phyloP scores from a whole-genome alignment of 2,113 vertebrate species.

The Notothenia rossii region DNA sequence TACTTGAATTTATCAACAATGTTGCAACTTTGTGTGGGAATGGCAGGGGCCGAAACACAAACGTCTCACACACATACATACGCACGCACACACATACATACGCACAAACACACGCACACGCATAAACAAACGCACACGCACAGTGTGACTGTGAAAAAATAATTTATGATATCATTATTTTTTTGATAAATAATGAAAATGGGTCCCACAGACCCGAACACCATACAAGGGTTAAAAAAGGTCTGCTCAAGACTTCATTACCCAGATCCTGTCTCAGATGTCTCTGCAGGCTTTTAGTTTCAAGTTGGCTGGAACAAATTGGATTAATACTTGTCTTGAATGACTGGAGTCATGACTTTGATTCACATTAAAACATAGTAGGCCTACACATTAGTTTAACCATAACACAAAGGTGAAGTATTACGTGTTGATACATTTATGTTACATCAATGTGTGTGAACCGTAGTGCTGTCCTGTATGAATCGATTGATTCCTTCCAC shows the following conservation, averaged over 20 bases:
- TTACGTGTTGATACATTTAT: not conserved
- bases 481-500: slow-evolving; percentile 11
- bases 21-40: too few relatives aligned
- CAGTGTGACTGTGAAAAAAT: too few relatives aligned
- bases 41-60: too few relatives aligned
- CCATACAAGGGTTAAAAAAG: not conserved
- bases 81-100: too few relatives aligned
- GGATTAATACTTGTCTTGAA: not conserved
- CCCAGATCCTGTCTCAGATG: not conserved
- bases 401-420: not conserved
- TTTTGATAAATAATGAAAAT: too few relatives aligned
- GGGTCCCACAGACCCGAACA: too few relatives aligned
- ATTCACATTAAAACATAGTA: not conserved
- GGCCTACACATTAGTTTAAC: not conserved
- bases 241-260: not conserved
- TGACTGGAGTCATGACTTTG: not conserved
- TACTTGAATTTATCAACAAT: too few relatives aligned
- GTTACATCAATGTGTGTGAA: not conserved
- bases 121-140: too few relatives aligned
- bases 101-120: too few relatives aligned
- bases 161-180: too few relatives aligned
- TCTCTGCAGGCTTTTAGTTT: not conserved
- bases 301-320: not conserved
- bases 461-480: not conserved
- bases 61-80: too few relatives aligned